phyloP scores from a whole-genome alignment of 2,113 vertebrate genomes.

The Haliaeetus leucogaster region DNA sequence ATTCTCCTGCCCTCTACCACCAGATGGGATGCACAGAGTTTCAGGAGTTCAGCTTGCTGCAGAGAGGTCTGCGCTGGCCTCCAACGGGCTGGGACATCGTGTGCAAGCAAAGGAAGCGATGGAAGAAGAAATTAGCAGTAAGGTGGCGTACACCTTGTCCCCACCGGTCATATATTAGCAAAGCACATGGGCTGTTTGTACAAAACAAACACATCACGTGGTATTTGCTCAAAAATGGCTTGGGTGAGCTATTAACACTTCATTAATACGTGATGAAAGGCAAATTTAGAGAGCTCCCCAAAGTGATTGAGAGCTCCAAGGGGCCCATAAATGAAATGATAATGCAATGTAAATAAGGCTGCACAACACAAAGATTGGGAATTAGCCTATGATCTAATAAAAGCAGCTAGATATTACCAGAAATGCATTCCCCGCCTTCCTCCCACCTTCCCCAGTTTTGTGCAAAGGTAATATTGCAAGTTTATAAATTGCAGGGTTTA shows the following conservation, averaged over 20 bases:
- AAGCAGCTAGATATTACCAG: not conserved
- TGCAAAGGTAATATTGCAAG: not conserved
- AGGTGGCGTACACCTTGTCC: not conserved
- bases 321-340: constrained; percentile 51
- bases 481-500: not conserved
- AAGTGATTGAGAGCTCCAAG: constrained; percentile 6
- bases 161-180: not conserved
- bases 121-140: not conserved
- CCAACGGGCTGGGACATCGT: accelerated
- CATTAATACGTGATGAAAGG: constrained; percentile 63
- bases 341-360: constrained; percentile 59
- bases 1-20: not conserved
- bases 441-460: not conserved
- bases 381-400: not conserved
- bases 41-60: not conserved
- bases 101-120: not conserved
- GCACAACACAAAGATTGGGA: not conserved
- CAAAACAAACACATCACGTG: not conserved
- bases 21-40: not conserved
- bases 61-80: not conserved
- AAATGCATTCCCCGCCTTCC: not conserved
- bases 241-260: constrained; percentile 54
- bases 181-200: not conserved
- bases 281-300: constrained; percentile 55
- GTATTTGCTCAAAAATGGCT: constrained; percentile 50